Evolutionary conservation across 1,140 invertebrate species (phyloP), one percentile per base, ranked within the genome.

Genomic region (Anagrus nilaparvatae): DNA sequence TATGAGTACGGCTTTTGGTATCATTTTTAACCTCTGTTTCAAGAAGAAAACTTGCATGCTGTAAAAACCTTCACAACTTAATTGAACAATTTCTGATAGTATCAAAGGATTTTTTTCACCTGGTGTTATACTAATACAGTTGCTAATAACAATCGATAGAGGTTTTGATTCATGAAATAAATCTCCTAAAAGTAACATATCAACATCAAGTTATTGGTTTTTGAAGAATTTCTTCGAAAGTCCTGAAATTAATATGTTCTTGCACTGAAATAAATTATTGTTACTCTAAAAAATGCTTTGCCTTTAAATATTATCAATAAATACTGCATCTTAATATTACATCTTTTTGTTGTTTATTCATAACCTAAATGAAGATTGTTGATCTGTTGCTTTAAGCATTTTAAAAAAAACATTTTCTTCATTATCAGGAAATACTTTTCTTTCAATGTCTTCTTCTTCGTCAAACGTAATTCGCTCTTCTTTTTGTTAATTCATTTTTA

Each of bases 281-380:
- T 23, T 33, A 32, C 6, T n/a, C n/a, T n/a, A n/a, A n/a, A n/a
- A n/a, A n/a, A n/a, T n/a, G n/a, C n/a, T 32, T 43, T 18, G 14
- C 27, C 2, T 35, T 18, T 21, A 24, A 33, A 24, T 21, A 5
- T 29, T 23, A 8, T 9, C 29, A 43, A 33, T 33, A 29, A 39
- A 42, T 21, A 17, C 13, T n/a, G n/a, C n/a, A n/a, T n/a, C n/a
- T n/a, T n/a, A n/a, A n/a, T n/a, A n/a, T 25, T 50, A 67, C 64
- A 52, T 57, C 55, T 56, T 30, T 59, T 60, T 34, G 53, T 59
- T 51, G 78, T 84, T 68, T 97, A 87, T 46, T 75, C 74, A 70
- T 85, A 94, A 43, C 96, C 96, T 52, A 98, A 74, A 72, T 99
- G 96, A 63, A 84, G n/a, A n/a, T n/a, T n/a, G n/a, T n/a, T n/a